Conservation (phyloP, 1,140 invertebrate genomes). For the Brachionus rotundiformis region DNA sequence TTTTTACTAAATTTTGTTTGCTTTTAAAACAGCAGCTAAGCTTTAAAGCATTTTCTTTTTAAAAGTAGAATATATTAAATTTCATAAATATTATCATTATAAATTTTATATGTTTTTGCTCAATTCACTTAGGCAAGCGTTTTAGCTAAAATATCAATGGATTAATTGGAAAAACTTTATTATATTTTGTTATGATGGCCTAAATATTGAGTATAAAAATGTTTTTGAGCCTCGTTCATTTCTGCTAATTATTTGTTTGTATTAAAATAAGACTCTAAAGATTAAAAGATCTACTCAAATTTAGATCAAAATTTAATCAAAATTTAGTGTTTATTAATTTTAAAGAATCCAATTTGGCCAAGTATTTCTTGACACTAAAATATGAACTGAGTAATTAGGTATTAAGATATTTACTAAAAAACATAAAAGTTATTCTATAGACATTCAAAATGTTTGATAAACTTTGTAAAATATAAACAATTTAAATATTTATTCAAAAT, state of each 20-base stretch:
- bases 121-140: background rate
- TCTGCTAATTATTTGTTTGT: background rate
- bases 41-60: background rate
- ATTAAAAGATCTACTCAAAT: background rate
- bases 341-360: no score
- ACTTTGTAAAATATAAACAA: no score
- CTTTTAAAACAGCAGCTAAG: conserved; percentile 24
- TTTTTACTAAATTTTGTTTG: background rate
- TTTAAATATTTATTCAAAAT: no score
- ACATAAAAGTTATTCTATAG: no score
- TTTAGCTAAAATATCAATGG: background rate
- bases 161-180: background rate
- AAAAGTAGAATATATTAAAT: background rate
- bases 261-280: background rate
- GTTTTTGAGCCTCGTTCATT: background rate
- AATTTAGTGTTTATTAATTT: no score
- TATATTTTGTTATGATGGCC: conserved; percentile 11
- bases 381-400: no score
- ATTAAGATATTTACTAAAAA: no score
- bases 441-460: no score
- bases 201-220: background rate
- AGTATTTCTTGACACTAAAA: no score
- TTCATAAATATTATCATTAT: background rate
- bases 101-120: background rate
- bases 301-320: no score